Evolutionary conservation across 2,888 invertebrate species (phyloP), one percentile per base, ranked within the genome.

Genomic region (Tetragnatha montana): DNA sequence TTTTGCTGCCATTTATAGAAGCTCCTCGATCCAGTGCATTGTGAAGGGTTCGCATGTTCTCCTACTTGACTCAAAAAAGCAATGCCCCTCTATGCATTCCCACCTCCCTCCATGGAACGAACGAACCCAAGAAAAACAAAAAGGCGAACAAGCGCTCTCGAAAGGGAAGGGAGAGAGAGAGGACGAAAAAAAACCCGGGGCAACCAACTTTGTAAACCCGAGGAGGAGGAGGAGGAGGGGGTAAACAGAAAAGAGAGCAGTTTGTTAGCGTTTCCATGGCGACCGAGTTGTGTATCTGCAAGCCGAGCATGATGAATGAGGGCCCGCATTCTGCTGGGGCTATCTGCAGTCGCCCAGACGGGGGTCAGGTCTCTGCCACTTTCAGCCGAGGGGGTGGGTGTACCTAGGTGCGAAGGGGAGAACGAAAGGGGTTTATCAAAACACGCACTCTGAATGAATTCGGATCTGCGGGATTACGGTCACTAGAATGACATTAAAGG

Each of bases 281-380:
- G 82, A 90, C 89, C 86, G 70, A 87, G 86, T 90, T 90, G 86
- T 89, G 85, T 90, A 90, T 90, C 89, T 90, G 89, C 89, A 90
- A 90, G 89, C 89, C 82, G 87, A 90, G 89, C 89, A 90, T 90
- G 89, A 90, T 90, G 83, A 90, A 90, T 90, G 89, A 87, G 73
- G 71, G 89, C 85, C 89, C 89, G 89, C 89, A 86, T 87, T 87
- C 35, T 35, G 35, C 35, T 4, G 35, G 86, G 71, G 87, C 89
- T 90, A 90, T 90, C 89, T 86, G 89, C 89, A 87, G 86, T 82
- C 70, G 85, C 73, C 86, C 89, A 90, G 86, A 76, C 89, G 78
- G 81, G 89, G 89, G 89, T 89, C 89, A 89, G 89, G 89, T 86
- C 89, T 85, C 85, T 89, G 89, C 89, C 89, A 89, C 89, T 89